Percentiles rank a stretch among this genome's conserved stretches.
phyloP scores from a whole-genome alignment of 35 echinoderm and acorn worm species.

The Ophiothrix spiculata region DNA sequence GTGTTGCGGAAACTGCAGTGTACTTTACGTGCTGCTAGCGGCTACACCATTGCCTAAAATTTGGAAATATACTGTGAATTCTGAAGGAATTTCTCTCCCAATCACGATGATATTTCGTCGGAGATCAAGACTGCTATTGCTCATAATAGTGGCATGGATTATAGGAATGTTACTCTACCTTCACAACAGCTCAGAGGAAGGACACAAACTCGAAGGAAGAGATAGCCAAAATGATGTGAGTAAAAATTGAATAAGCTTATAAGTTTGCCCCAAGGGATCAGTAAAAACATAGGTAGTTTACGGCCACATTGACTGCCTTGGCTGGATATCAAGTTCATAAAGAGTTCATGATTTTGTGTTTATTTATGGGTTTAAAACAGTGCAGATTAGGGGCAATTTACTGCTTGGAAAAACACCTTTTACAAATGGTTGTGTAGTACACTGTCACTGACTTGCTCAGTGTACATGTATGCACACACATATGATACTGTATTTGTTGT shows the following conservation, averaged over 20 bases:
- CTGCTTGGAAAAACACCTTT: too few species aligned
- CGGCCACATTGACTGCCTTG: slow-evolving; percentile 2
- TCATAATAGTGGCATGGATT: slow-evolving; percentile 62
- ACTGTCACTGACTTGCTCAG: too few species aligned
- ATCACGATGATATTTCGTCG: slow-evolving; percentile 49
- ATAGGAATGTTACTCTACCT: slow-evolving; percentile 78
- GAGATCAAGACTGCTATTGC: slow-evolving; percentile 64
- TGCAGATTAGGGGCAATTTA: neutral
- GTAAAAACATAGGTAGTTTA: neutral
- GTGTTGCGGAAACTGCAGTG: neutral
- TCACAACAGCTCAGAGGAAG: slow-evolving; percentile 43
- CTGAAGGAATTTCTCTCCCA: neutral
- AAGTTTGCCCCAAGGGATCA: neutral
- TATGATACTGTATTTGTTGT: too few species aligned
- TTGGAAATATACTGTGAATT: neutral
- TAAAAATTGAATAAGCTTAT: neutral
- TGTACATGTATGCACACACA: too few species aligned
- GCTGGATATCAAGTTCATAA: neutral
- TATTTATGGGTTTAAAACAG: neutral
- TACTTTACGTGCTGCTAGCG: neutral
- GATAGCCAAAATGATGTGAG: neutral
- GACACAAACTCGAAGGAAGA: slow-evolving; percentile 3
- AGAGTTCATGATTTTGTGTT: neutral
- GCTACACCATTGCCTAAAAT: neutral
- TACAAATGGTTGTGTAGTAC: too few species aligned